Conservation (phyloP, 2,888 invertebrate species). For the Leucophenga maculata region DNA sequence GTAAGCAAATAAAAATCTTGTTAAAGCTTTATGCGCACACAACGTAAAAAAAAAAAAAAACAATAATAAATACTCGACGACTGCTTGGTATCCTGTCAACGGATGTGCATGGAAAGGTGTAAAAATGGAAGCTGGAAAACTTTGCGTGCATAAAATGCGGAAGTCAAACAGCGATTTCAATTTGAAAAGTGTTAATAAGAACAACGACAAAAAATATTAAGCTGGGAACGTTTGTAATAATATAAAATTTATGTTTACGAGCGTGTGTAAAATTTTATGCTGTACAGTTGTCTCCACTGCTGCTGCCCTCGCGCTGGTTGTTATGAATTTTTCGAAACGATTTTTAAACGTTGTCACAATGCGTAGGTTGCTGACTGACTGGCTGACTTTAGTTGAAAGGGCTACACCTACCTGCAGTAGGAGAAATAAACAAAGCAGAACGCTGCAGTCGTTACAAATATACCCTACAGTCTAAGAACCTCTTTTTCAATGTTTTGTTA, state of each 20-base stretch:
- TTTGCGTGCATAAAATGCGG: not conserved
- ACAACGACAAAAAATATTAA: not conserved
- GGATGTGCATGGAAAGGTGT: too few species aligned
- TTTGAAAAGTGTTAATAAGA: slow-evolving; percentile 13
- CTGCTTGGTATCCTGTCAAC: too few species aligned
- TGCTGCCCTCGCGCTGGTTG: not conserved
- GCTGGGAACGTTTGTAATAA: not conserved
- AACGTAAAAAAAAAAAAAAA: not conserved
- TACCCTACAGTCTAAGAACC: too few species aligned
- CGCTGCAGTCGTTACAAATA: too few species aligned
- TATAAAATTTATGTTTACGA: slow-evolving; percentile 19
- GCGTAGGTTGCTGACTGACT: too few species aligned
- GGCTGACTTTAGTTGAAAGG: too few species aligned
- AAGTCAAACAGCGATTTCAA: not conserved
- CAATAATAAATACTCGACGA: not conserved
- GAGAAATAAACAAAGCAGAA: too few species aligned
- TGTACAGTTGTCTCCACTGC: not conserved
- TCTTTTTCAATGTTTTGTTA: too few species aligned
- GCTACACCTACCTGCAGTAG: too few species aligned
- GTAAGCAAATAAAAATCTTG: not conserved
- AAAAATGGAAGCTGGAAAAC: not conserved
- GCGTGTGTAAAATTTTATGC: slow-evolving; percentile 1
- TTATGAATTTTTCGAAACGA: not conserved
- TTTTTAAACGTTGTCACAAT: too few species aligned
- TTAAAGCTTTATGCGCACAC: not conserved